These are phyloP conservation scores for Blastomussa wellsi DNA, from an alignment of 92 coral and sea anemone species.

Conservation along the genomic window DNA sequence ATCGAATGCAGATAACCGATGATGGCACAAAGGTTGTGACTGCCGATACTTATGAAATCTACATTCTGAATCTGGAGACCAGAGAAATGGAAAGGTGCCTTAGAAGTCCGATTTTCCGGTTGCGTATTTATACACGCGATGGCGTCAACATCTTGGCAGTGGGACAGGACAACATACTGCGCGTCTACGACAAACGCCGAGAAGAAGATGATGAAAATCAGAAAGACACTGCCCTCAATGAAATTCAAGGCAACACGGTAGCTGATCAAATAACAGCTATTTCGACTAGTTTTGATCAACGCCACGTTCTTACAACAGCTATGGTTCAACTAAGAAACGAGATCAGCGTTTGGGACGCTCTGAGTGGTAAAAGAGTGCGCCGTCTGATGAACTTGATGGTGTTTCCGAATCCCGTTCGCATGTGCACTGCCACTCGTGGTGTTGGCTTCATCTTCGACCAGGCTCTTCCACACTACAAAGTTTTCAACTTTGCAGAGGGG, in stretches of 20 bases:
- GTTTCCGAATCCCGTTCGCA: conserved; percentile 76
- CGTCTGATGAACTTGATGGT: conserved; percentile 46
- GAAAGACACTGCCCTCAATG: conserved; percentile 52
- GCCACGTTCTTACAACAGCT: conserved; percentile 73
- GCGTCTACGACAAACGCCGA: conserved; percentile 84
- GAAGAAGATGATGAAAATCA: conserved; percentile 86
- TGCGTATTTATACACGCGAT: conserved; percentile 73
- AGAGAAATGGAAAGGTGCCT: conserved; percentile 76
- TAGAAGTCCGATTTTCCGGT: conserved; percentile 76
- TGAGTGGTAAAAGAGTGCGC: conserved; percentile 71
- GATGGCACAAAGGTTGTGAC: conserved; percentile 83
- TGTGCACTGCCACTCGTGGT: conserved; percentile 74
- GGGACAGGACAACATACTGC: conserved; percentile 81
- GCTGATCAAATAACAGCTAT: conserved; percentile 81
- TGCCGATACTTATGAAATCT: conserved; percentile 79
- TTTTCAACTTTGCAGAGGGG: conserved; percentile 79
- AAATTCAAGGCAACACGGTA: conserved; percentile 72
- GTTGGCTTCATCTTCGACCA: conserved; percentile 86
- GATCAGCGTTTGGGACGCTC: conserved; percentile 78
- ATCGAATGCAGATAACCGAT: conserved; percentile 72
- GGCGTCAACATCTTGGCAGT: conserved; percentile 65
- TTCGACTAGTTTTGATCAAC: conserved; percentile 69
- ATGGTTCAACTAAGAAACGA: conserved; percentile 63
- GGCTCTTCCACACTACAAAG: conserved; percentile 71
- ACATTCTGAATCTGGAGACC: conserved; percentile 73